Evolutionary conservation across 2,888 invertebrate genomes (phyloP), one percentile per base, ranked within the genome.

Genomic region (Chironomus tentans): DNA sequence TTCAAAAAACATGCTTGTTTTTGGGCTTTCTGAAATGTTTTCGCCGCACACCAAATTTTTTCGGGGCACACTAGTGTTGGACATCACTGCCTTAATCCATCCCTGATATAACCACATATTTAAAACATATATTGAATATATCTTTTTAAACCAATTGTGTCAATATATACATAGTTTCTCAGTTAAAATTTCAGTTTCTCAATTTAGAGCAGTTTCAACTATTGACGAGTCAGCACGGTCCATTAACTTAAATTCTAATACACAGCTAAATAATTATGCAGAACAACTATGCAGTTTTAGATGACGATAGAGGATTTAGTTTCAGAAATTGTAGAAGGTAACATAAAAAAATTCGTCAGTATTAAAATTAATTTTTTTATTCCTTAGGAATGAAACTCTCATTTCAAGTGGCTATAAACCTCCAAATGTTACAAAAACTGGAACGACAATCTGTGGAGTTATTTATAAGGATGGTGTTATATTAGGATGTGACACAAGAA

Each of bases 361-460:
- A n/a, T n/a, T n/a, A n/a, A n/a, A 50, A 2, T 71, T 65, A 77
- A 76, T 62, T 69, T 75, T 76, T 24, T 50, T 77, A 77, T 78
- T 74, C 22, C 61, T 78, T 84, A 97, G 98, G 80, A 99, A 98
- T 89, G 89, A 90, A 13, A 86, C 89, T 62, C 86, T 98, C 70
- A 86, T 89, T 75, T 87, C 87, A 68, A 91, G 92, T 82, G 98
- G 98, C 1, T 91, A 91, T 80, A 87, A 89, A 4, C 86, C 90
- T 38, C 97, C 97, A 0, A 95, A 89, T 82, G 92, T 94, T 1
- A 90, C 88, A 13, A 98, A 98, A 86, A 99, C 99, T 77, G 99
- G 99, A 79, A 99, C 99, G 12, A 99, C 99, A 2, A 99, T 99
- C 80, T 95, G 91, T 62, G 99, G 98, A 22, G 90, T 96, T 68